Base-by-base conservation (phyloP, 2,888 invertebrate genomes). In the Chymomyza fuscimana region DNA sequence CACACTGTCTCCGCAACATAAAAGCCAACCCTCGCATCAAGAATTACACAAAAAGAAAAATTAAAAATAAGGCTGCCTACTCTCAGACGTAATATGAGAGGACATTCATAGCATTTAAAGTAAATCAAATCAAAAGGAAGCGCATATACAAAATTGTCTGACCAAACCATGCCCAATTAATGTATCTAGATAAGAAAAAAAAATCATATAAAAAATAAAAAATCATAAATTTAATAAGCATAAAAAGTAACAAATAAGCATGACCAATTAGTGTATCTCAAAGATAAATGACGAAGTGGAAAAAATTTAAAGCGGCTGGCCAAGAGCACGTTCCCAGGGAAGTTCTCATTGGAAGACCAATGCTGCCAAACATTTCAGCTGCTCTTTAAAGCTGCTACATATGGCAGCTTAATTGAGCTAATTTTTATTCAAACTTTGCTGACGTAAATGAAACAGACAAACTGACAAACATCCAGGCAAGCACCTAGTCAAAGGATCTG, bases 31-130 rank as follows among this genome's bases (percentile, higher is more conserved):
- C 32, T 32, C 32, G 32, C 32, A 32, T 32, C 9, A 7, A 32
- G 25, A 32, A 32, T 9, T 7, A 9, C 32, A 32, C 7, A 32
- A 32, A 32, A 32, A 5, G 9, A 7, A 75, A 86, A 82, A 80
- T 87, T 80, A 86, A 87, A 81, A 83, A 82, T 85, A 77, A 79
- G 82, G 81, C 67, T 76, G 85, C 78, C 72, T 67, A 72, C 75
- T 78, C 77, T 81, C 54, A 32, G 60, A 64, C 63, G 50, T 50
- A 59, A 58, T 25, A 32, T 10, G 4, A 46, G 40, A 6, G 12
- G 40, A 46, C 40, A 36, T 36, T 36, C 36, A 58, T 7, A 16
- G 0, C 22, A 12, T 46, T 46, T 46, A 46, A 46, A 46, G 40
- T 46, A 46, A 46, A 46, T 46, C 40, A 46, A 4, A 50, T 58